Evolutionary conservation across 2,113 vertebrate genomes (phyloP), one percentile per base, ranked within the genome.

Genomic region (Paramormyrops kingsleyae): DNA sequence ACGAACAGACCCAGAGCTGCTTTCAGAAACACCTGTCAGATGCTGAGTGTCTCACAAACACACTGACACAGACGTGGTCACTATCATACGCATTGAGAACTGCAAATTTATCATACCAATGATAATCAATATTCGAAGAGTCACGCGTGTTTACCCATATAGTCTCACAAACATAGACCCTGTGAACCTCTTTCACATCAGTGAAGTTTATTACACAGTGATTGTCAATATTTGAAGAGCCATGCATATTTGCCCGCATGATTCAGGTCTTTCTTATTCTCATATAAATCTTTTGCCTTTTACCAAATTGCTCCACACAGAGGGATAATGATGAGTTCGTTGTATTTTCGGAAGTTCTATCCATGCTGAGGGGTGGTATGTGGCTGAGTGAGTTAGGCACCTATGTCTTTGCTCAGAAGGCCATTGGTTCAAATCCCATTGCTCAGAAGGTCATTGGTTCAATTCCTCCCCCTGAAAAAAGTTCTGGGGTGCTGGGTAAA

Each of bases 11-110:
- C 35, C 0, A 49, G 85, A 44, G 86, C 90, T 89, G 91, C 94
- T 92, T 90, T 96, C 93, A 93, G 84, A 90, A 84, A 90, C 94
- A 95, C 94, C 92, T 95, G 94, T 90, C 93, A 89, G 89, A 59
- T n/a, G 84, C 85, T 86, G 49, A 1, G 4, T 50, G 53, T 21
- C 21, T 56, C 46, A 50, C 31, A 31, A 17, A 39, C 87, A 31
- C n/a, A 53, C n/a, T 24, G 8, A 87, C 56, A 62, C 56, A 49
- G 24, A 35, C 1, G 4, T n/a, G 35, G 77, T 9, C 35, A 17
- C 31, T 4, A 15, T 35, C 15, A 46, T 8, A 13, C 39, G 1
- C 0, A 44, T 21, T 83, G 5, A 83, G 77, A 44, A 42, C 15
- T 77, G 31, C 70, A 77, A 35, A 77, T 66, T 27, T 27, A 66